Evolutionary conservation across 2,113 vertebrate species (phyloP), one percentile per base, ranked within the genome.

Genomic region (Labrus mixtus): DNA sequence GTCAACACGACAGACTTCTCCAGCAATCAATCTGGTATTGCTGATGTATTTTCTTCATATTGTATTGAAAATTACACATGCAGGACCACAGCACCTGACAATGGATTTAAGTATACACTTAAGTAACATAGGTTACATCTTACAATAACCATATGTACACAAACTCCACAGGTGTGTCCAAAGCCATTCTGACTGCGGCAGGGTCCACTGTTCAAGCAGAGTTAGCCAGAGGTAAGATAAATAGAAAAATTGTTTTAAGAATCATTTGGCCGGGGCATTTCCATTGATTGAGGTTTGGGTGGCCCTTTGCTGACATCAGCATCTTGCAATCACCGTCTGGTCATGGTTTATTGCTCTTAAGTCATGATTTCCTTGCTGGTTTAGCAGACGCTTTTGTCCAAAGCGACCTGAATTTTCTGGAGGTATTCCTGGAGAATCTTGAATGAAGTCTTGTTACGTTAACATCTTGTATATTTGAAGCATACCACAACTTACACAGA

Each of bases 1-100:
- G 78, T 93, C 74, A 94, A 93, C 60, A 89, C 93, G 10, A 91
- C 88, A 1, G 22, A 88, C 8, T 91, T 91, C 63, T 39, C 10
- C 3, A 43, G 5, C 1, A 39, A 59, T 10, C 68, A 58, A 0
- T 23, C 69, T 23, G 91, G 91, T 92, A 79, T 2, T 43, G 48
- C 39, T 22, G 9, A 60, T 29, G 9, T 1, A 55, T 66, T 51
- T 41, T 39, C 4, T 54, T 17, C 41, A 56, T 51, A 9, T 56
- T 19, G 0, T 8, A 22, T 17, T 68, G 33, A 9, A 9, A 10
- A 39, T 41, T 41, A 56, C 37, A 73, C 10, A 41, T 19, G 3
- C 0, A 33, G 3, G 29, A 33, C 29, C 1, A 10, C 43, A 45
- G 43, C 15, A 15, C 43, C 46, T 17, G 16, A 48, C 2, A 5